Conservation (phyloP, 2,113 vertebrate species). For the Labeo rohita region DNA sequence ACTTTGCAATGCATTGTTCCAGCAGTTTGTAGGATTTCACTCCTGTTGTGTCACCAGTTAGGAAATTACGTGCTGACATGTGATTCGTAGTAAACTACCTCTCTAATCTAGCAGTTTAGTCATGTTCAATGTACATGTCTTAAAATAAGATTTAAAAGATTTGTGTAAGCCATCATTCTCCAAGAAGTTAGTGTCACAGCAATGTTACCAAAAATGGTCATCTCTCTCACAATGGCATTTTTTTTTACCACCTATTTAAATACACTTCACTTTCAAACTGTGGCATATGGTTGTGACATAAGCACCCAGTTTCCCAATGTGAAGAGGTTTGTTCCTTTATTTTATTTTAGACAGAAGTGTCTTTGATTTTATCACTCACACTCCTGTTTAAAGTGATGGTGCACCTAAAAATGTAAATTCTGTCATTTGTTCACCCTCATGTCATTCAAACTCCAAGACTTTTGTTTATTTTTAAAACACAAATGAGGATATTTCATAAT, state of each 20-base stretch:
- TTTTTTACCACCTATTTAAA: neutral
- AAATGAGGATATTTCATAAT: no score
- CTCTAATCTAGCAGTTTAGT: neutral
- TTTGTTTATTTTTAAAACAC: no score
- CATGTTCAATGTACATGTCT: neutral
- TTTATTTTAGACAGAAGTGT: neutral
- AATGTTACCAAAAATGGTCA: conserved; percentile 3
- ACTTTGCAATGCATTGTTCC: neutral
- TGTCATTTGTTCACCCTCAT: neutral
- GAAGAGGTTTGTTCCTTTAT: neutral
- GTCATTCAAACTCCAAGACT: no score
- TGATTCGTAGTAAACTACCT: neutral
- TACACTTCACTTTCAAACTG: neutral
- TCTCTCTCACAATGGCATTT: neutral
- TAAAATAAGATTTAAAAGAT: neutral
- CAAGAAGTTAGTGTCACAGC: neutral
- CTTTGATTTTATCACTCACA: neutral
- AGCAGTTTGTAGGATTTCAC: neutral
- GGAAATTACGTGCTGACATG: neutral
- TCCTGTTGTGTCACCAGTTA: neutral
- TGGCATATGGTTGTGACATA: neutral
- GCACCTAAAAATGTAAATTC: neutral
- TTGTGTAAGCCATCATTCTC: neutral
- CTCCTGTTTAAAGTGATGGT: neutral
- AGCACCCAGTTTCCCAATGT: neutral